Evolutionary conservation across 1,140 invertebrate genomes (phyloP).

Genomic region (Physella acuta): DNA sequence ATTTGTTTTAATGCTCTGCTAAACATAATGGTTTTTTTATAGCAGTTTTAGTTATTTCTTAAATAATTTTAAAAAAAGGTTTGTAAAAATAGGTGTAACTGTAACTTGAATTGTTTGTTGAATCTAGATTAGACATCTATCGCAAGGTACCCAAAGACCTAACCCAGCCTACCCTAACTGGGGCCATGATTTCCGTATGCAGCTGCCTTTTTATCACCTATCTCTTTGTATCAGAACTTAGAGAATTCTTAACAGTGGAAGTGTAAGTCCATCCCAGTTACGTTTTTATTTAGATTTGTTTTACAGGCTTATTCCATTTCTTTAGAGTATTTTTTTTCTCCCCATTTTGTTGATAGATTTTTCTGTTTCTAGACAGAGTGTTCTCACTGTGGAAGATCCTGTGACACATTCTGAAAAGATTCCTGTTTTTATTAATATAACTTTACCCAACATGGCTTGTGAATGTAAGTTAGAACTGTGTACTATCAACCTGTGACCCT

Average conservation of each 20-base stretch:
- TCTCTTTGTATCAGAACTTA: conserved; percentile 65
- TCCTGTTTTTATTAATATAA: conserved; percentile 64
- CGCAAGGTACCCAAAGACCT: conserved; percentile 70
- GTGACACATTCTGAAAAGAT: conserved; percentile 62
- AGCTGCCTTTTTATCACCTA: conserved; percentile 65
- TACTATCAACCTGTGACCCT: neutral
- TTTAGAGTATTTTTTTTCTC: no score
- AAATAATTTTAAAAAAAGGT: neutral
- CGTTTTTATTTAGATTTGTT: neutral
- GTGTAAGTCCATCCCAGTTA: conserved; percentile 61
- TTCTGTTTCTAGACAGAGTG: conserved; percentile 63
- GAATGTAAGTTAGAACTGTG: conserved; percentile 21
- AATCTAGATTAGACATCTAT: conserved; percentile 70
- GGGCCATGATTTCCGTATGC: conserved; percentile 66
- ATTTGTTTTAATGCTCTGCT: no score
- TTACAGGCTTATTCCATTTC: no score
- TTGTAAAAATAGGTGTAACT: neutral
- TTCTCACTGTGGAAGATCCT: conserved; percentile 67
- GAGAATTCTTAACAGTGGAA: conserved; percentile 64
- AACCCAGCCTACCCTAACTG: conserved; percentile 67
- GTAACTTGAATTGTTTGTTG: neutral
- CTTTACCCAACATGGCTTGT: conserved; percentile 45
- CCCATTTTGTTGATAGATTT: no score
- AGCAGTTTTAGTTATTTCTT: neutral
- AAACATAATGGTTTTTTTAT: no score